Evolutionary conservation across 2,888 invertebrate species (phyloP).

Genomic region (Zygogramma bicolorata): DNA sequence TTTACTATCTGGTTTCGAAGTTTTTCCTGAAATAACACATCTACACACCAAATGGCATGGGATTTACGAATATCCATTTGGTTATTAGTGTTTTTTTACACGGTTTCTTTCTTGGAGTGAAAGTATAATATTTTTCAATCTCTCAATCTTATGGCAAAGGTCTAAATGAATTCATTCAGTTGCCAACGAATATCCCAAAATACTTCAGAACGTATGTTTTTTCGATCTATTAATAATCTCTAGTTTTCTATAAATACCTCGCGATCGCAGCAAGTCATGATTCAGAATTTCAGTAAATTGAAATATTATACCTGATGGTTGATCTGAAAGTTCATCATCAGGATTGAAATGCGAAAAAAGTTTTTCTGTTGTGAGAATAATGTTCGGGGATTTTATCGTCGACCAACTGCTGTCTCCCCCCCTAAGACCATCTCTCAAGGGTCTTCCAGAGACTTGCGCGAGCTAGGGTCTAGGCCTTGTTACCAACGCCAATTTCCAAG

Average conservation of each 20-base stretch:
- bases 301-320: not conserved
- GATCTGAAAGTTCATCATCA: not conserved
- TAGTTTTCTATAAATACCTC: conserved; percentile 4
- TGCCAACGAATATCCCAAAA: conserved; percentile 1
- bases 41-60: not conserved
- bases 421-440: too few relatives aligned
- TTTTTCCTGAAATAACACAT: not conserved
- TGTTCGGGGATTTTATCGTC: too few relatives aligned
- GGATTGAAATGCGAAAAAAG: too few relatives aligned
- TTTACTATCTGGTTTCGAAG: not conserved
- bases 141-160: not conserved
- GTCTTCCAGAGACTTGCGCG: too few relatives aligned
- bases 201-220: conserved; percentile 5
- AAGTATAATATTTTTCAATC: not conserved
- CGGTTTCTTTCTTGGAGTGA: not conserved
- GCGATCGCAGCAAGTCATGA: not conserved
- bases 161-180: conserved; percentile 3
- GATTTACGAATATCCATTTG: not conserved
- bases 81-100: too few relatives aligned
- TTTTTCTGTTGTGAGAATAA: too few relatives aligned
- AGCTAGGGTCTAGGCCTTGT: too few relatives aligned
- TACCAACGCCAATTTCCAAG: too few relatives aligned
- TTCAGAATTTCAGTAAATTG: not conserved
- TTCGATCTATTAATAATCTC: conserved; percentile 1
- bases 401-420: too few relatives aligned